These are phyloP conservation scores for Drosophila koepferae DNA, from an alignment of 2,888 invertebrate species.

Conservation along the genomic window DNA sequence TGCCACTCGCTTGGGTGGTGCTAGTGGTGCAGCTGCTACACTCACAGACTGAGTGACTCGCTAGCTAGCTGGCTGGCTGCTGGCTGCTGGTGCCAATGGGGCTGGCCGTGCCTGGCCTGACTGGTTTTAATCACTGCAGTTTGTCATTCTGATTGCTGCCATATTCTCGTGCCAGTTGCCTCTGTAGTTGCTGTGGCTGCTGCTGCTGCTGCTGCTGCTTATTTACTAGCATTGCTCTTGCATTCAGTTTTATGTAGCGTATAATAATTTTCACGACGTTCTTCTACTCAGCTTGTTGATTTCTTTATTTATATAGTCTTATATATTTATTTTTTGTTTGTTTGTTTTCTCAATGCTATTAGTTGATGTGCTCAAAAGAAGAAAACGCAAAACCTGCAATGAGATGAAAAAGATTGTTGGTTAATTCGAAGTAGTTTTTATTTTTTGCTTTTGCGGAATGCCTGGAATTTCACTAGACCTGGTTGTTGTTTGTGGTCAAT, in stretches of 20 bases:
- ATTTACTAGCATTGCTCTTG: conserved; percentile 44
- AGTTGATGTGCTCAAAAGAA: conserved; percentile 66
- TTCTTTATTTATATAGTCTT: conserved; percentile 13
- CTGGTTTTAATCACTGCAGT: conserved; percentile 78
- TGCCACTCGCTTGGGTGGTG: conserved; percentile 31
- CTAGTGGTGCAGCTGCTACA: conserved; percentile 34
- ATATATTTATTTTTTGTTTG: conserved; percentile 21
- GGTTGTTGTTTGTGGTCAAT: conserved; percentile 12
- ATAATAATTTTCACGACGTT: conserved; percentile 59
- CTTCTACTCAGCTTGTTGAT: conserved; percentile 10
- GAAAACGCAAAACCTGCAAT: conserved; percentile 77
- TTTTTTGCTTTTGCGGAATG: conserved; percentile 23
- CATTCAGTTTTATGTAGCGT: conserved; percentile 20
- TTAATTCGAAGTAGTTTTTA: conserved; percentile 6
- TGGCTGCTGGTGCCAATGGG: conserved; percentile 27
- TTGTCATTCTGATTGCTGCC: conserved; percentile 74
- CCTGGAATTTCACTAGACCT: conserved; percentile 19
- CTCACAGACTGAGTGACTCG: conserved; percentile 46
- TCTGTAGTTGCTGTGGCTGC: conserved; percentile 23
- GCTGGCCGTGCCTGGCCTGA: conserved; percentile 61
- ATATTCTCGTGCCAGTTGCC: conserved; percentile 70
- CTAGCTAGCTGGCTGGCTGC: conserved; percentile 2
- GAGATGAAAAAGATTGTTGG: conserved; percentile 39
- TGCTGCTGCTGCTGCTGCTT: conserved; percentile 29
- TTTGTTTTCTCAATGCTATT: conserved; percentile 66